A percentile compares a stretch with the other conserved stretches of the same genome.
Evolutionary conservation across 2,113 vertebrate species (phyloP).

Genomic region (Amphiprion percula): DNA sequence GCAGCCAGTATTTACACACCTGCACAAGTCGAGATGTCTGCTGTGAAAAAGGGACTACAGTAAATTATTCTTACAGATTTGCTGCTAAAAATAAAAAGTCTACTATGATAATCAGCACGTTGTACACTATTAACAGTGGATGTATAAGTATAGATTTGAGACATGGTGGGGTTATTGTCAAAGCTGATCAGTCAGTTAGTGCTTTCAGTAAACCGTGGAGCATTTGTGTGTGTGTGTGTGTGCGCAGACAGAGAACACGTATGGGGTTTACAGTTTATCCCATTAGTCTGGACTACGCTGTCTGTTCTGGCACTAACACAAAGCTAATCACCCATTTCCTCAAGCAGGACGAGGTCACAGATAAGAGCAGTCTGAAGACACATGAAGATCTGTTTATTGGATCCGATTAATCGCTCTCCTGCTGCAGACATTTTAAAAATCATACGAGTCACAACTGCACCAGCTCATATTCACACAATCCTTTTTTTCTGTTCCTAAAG

Average conservation of each 20-base stretch:
- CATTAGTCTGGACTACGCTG: constrained; percentile 52
- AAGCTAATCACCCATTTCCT: constrained; percentile 12
- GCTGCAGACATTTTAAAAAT: constrained; percentile 36
- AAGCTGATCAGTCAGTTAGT: not conserved
- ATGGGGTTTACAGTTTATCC: constrained; percentile 61
- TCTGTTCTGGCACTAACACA: constrained; percentile 27
- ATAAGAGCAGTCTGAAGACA: constrained; percentile 14
- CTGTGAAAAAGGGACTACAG: too few species aligned
- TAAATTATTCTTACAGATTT: not conserved
- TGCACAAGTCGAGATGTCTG: too few species aligned
- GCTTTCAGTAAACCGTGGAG: not conserved
- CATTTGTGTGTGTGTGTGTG: not conserved
- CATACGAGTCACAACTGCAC: constrained; percentile 35
- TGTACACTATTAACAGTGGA: too few species aligned
- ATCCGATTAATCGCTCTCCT: constrained; percentile 15
- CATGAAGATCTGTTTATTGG: constrained; percentile 49
- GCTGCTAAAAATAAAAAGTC: not conserved
- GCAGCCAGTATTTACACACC: too few species aligned
- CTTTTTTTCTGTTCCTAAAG: not conserved
- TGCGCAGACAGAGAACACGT: constrained; percentile 44
- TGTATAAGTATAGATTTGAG: not conserved
- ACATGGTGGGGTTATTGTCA: not conserved
- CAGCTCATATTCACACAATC: constrained; percentile 12
- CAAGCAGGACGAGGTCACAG: constrained; percentile 15
- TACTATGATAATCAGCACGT: too few species aligned